phyloP scores from a whole-genome alignment of 2,113 vertebrate species.

The Rhagologus leucostigma region DNA sequence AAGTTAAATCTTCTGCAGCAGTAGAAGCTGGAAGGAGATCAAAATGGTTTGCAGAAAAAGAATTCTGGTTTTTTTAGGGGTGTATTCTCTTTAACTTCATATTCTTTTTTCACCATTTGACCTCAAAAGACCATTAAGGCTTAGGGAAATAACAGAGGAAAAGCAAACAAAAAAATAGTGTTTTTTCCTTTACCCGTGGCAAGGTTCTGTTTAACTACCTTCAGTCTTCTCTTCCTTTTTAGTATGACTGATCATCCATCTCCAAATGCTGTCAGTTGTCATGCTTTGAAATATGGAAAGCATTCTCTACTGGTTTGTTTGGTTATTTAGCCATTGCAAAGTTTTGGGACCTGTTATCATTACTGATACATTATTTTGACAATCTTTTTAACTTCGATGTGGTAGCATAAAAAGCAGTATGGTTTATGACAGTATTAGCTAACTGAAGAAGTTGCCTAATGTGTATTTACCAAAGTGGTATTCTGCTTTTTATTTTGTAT shows the following conservation, averaged over 20 bases:
- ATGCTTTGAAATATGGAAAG: neutral
- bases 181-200: neutral
- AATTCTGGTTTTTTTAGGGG: neutral
- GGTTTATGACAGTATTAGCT: neutral
- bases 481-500: neutral
- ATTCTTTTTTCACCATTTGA: neutral
- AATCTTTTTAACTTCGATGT: neutral
- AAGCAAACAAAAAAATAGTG: neutral
- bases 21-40: neutral
- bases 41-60: neutral
- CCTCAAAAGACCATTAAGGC: neutral
- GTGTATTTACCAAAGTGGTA: neutral
- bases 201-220: neutral
- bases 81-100: neutral
- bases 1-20: neutral
- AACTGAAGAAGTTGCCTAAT: neutral
- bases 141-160: neutral
- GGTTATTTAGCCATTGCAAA: neutral
- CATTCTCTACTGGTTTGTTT: neutral
- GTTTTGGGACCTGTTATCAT: neutral
- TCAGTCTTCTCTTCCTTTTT: neutral
- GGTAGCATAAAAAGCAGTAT: neutral
- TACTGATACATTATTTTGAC: neutral
- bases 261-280: neutral
- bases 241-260: neutral